Percentiles rank a stretch among this genome's conserved stretches.
Evolutionary conservation across 2,797 vertebrate species (phyloP).

Genomic region (Notolepis coatsorum): DNA sequence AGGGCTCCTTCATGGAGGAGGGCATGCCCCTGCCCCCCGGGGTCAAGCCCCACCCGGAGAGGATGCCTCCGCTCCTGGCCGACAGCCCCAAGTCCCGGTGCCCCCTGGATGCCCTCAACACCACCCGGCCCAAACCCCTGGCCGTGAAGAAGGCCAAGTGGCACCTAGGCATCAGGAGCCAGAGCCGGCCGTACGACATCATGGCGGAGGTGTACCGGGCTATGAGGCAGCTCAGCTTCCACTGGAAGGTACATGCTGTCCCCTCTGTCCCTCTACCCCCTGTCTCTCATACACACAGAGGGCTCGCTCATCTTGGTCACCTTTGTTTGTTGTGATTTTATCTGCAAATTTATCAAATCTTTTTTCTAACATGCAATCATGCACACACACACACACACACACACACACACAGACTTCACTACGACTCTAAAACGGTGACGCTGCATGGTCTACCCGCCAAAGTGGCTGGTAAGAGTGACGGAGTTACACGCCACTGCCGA

Average conservation of each 20-base stretch:
- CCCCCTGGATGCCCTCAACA: slow-evolving; percentile 96
- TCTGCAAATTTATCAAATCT: too few species aligned
- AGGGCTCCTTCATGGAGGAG: slow-evolving; percentile 96
- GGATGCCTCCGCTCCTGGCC: slow-evolving; percentile 94
- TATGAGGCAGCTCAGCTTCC: slow-evolving; percentile 95
- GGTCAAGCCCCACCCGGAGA: slow-evolving; percentile 94
- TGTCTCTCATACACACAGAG: neutral
- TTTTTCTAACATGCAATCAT: neutral
- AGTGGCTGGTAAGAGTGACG: too few species aligned
- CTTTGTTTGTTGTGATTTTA: too few species aligned
- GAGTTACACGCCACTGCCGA: too few species aligned
- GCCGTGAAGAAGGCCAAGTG: slow-evolving; percentile 99
- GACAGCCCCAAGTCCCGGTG: slow-evolving; percentile 96
- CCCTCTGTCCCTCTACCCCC: too few species aligned
- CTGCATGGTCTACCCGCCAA: too few species aligned
- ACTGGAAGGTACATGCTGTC: slow-evolving; percentile 99
- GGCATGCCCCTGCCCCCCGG: slow-evolving; percentile 91
- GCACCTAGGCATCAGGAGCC: slow-evolving; percentile 98
- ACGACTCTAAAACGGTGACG: too few species aligned
- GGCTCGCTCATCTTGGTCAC: too few species aligned
- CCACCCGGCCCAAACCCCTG: slow-evolving; percentile 93
- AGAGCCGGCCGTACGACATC: slow-evolving; percentile 97
- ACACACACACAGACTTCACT: neutral
- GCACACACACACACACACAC: neutral
- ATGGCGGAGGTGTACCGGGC: slow-evolving; percentile 99